Conservation (phyloP, 2,888 invertebrate species). For the Tolmerus cingulatus region DNA sequence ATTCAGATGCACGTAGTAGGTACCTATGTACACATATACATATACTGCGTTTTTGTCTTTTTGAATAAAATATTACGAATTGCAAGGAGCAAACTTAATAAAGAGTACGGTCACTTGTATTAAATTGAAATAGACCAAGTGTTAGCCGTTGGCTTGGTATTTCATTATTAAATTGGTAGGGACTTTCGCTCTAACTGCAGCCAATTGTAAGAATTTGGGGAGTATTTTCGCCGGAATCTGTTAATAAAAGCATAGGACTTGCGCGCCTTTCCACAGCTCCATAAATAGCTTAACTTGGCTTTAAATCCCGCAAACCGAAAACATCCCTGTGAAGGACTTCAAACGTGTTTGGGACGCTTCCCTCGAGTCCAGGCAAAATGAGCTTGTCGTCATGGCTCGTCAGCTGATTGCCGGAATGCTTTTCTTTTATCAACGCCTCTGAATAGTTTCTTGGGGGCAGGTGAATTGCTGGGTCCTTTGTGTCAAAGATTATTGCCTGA, state of each 20-base stretch:
- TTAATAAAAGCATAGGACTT: not conserved
- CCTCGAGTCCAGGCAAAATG: not conserved
- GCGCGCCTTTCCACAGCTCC: not conserved
- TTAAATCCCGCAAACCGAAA: not conserved
- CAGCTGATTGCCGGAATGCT: conserved; percentile 1
- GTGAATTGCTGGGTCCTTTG: not conserved
- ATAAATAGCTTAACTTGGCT: not conserved
- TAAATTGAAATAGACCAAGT: not conserved
- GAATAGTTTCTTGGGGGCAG: not conserved
- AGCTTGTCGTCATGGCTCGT: not conserved
- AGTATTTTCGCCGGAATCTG: not conserved
- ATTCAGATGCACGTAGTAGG: too few species aligned
- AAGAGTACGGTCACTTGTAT: not conserved
- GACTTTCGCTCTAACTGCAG: not conserved
- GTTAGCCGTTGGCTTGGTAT: not conserved
- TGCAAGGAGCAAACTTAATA: not conserved
- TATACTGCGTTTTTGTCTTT: too few species aligned
- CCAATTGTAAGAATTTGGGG: not conserved
- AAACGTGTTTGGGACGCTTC: not conserved
- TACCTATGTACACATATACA: too few species aligned
- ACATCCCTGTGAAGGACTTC: not conserved
- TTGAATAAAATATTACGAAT: not conserved
- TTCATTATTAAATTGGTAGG: not conserved
- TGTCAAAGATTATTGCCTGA: not conserved
- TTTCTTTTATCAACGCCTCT: not conserved